Conservation (phyloP, 35 echinoderm and acorn worm species). For the Amphiura filiformis region DNA sequence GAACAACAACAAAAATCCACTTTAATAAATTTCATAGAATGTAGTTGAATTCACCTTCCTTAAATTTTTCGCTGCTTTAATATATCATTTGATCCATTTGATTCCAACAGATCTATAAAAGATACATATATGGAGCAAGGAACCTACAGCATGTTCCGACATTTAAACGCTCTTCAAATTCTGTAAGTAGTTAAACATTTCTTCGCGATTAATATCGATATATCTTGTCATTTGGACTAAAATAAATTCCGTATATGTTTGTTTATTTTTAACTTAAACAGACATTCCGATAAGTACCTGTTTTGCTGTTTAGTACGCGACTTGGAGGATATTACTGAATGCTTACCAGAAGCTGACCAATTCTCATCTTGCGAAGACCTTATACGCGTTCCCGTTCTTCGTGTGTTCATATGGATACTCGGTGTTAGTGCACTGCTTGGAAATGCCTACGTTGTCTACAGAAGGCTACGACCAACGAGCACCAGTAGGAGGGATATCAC, state of each 20-base stretch:
- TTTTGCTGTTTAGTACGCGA: slow-evolving; percentile 35
- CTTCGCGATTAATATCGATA: no score
- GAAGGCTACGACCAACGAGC: background rate
- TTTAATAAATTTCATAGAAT: background rate
- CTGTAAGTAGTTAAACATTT: no score
- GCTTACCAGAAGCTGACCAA: slow-evolving; percentile 16
- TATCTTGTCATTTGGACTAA: no score
- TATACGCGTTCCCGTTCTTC: background rate
- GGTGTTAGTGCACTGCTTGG: slow-evolving; percentile 49
- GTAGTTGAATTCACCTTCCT: no score
- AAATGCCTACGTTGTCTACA: slow-evolving; percentile 20
- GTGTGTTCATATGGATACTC: slow-evolving; percentile 55
- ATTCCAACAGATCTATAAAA: no score
- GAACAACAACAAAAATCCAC: background rate
- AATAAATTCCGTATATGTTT: background rate
- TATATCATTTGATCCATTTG: background rate
- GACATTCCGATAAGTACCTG: slow-evolving; percentile 38
- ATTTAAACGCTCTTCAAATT: no score
- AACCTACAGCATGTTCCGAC: no score
- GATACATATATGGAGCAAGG: no score
- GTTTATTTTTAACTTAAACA: background rate
- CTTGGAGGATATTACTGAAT: background rate
- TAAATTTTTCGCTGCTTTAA: no score
- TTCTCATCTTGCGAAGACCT: slow-evolving; percentile 69
- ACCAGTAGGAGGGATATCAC: background rate